phyloP scores from a whole-genome alignment of 2,797 vertebrate species.

The Scyliorhinus canicula region DNA sequence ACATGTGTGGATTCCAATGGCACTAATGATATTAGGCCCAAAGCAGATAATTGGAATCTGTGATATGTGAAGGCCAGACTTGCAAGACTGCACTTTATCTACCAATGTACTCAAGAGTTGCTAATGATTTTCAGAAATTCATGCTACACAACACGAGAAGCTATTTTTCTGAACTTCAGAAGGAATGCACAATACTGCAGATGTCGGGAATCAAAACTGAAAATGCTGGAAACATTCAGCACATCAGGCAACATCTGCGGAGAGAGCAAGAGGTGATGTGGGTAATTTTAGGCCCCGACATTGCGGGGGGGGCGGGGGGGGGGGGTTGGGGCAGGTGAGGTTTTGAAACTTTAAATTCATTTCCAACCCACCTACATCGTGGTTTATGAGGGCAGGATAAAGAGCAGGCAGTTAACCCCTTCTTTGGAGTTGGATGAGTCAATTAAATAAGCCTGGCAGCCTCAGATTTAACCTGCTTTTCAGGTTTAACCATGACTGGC shows the following conservation, averaged over 20 bases:
- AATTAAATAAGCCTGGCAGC: not conserved
- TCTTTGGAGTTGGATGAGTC: not conserved
- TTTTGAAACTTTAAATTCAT: not conserved
- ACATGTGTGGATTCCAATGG: not conserved
- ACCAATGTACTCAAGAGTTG: not conserved
- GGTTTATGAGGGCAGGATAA: not conserved
- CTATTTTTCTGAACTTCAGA: not conserved
- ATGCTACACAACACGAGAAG: not conserved
- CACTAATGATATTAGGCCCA: not conserved
- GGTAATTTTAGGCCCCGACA: not conserved
- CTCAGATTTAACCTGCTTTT: not conserved
- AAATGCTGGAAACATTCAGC: not conserved
- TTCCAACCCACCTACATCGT: not conserved
- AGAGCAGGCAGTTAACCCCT: not conserved
- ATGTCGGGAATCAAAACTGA: not conserved
- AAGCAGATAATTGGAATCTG: slow-evolving; percentile 15
- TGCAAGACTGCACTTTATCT: not conserved
- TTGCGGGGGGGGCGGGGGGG: too few species aligned
- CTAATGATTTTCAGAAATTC: not conserved
- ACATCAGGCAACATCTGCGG: not conserved
- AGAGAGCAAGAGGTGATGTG: not conserved
- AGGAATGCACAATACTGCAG: not conserved
- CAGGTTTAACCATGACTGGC: too few species aligned
- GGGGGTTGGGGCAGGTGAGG: not conserved
- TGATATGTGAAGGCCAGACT: not conserved